Evolutionary conservation across 1,140 invertebrate genomes (phyloP).

Genomic region (Cheumatopsyche charites): DNA sequence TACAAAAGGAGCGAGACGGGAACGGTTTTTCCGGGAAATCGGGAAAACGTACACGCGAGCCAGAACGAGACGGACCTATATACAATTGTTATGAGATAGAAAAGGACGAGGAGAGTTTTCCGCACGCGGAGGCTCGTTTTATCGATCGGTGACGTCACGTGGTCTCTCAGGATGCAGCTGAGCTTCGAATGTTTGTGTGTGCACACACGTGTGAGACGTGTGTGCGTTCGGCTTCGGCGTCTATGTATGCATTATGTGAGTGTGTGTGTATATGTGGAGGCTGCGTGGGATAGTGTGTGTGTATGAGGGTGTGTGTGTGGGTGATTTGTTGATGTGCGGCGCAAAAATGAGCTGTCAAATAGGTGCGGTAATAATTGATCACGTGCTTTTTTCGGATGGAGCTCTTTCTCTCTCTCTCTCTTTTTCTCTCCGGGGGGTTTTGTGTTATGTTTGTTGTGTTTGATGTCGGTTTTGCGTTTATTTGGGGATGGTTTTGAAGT

Average conservation of each 20-base stretch:
- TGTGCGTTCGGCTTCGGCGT: not conserved
- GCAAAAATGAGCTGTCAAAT: no score
- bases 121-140: slow-evolving; percentile 39
- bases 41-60: slow-evolving; percentile 19
- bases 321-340: slow-evolving; percentile 9
- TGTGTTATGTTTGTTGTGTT: no score
- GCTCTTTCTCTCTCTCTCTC: not conserved
- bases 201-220: not conserved
- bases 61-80: slow-evolving; percentile 1
- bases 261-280: not conserved
- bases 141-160: slow-evolving; percentile 46
- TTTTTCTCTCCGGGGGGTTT: not conserved
- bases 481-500: no score
- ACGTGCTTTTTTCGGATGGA: no score
- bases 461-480: no score
- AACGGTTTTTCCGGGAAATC: slow-evolving; percentile 27
- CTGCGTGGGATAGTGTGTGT: not conserved
- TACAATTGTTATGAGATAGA: slow-evolving; percentile 10
- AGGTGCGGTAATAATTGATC: no score
- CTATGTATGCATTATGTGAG: not conserved
- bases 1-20: slow-evolving; percentile 2
- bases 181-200: slow-evolving; percentile 17
- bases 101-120: slow-evolving; percentile 30
- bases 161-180: slow-evolving; percentile 41
- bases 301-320: not conserved